phyloP scores from a whole-genome alignment of 1,140 invertebrate species.

The Ditylenchus dipsaci region DNA sequence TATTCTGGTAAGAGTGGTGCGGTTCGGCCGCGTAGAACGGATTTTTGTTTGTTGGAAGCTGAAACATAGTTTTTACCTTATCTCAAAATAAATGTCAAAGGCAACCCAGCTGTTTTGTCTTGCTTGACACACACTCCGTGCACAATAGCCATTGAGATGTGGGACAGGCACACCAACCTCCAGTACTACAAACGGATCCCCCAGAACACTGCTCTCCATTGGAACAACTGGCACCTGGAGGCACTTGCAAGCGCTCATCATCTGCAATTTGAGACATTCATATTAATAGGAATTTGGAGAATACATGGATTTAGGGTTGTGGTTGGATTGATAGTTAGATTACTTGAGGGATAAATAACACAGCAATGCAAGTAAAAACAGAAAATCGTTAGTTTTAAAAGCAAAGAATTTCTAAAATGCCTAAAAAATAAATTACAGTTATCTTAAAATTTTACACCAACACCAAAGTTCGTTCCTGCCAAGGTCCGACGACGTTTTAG shows the following conservation, averaged over 20 bases:
- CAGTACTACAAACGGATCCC: constrained; percentile 45
- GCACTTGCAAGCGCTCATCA: constrained; percentile 36
- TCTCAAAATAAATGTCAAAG: too few relatives aligned
- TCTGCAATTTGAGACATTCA: too few relatives aligned
- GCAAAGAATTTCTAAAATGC: too few relatives aligned
- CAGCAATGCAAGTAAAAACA: too few relatives aligned
- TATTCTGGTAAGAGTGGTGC: not conserved
- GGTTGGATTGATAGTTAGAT: not conserved
- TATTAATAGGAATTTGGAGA: too few relatives aligned
- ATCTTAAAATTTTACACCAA: too few relatives aligned
- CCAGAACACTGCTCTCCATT: constrained; percentile 45
- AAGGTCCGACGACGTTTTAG: too few relatives aligned
- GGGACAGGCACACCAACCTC: constrained; percentile 47
- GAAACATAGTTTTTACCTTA: too few relatives aligned
- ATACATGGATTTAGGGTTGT: not conserved
- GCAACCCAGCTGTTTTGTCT: not conserved
- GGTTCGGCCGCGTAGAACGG: not conserved
- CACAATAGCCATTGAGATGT: constrained; percentile 45
- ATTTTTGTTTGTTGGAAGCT: not conserved
- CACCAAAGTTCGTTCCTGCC: too few relatives aligned
- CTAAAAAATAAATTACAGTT: too few relatives aligned
- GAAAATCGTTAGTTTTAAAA: too few relatives aligned
- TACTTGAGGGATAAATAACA: not conserved
- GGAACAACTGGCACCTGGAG: constrained; percentile 27
- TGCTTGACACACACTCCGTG: constrained; percentile 36